A percentile compares a stretch with the other conserved stretches of the same genome.
phyloP scores from a whole-genome alignment of 2,797 vertebrate species.

The Scleropages formosus region DNA sequence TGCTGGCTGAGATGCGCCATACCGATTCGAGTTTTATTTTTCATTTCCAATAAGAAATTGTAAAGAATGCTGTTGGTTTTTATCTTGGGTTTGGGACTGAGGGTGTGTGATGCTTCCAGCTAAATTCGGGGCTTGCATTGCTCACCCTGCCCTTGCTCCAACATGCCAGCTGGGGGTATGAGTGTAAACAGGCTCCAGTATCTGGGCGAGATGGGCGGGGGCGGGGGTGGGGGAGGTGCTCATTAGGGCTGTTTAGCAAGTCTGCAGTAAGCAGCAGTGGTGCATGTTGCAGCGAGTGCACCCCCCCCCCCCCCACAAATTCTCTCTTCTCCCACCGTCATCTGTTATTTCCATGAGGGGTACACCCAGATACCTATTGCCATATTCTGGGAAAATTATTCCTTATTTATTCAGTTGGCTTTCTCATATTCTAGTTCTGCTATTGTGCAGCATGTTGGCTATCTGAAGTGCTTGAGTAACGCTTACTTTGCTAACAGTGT shows the following conservation, averaged over 20 bases:
- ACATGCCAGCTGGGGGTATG: conserved; percentile 65
- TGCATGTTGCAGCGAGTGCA: conserved; percentile 14
- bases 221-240: not conserved
- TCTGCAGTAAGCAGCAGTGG: not conserved
- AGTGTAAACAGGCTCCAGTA: conserved; percentile 55
- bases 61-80: not conserved
- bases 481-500: no score
- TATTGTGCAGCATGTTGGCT: no score
- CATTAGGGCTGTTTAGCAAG: conserved; percentile 6
- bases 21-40: conserved; percentile 12
- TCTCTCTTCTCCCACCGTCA: not conserved
- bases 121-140: conserved; percentile 41
- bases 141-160: conserved; percentile 54
- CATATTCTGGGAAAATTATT: no score
- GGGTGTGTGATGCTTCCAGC: conserved; percentile 31
- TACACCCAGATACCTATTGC: no score
- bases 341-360: no score
- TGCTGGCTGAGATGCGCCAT: conserved; percentile 9
- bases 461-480: no score
- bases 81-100: conserved; percentile 19
- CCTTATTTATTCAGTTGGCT: no score
- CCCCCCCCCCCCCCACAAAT: not conserved
- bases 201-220: conserved; percentile 37
- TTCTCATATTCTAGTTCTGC: no score
- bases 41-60: not conserved